Evolutionary conservation across 2,888 invertebrate genomes (phyloP).

Genomic region (Lobophora halterata): DNA sequence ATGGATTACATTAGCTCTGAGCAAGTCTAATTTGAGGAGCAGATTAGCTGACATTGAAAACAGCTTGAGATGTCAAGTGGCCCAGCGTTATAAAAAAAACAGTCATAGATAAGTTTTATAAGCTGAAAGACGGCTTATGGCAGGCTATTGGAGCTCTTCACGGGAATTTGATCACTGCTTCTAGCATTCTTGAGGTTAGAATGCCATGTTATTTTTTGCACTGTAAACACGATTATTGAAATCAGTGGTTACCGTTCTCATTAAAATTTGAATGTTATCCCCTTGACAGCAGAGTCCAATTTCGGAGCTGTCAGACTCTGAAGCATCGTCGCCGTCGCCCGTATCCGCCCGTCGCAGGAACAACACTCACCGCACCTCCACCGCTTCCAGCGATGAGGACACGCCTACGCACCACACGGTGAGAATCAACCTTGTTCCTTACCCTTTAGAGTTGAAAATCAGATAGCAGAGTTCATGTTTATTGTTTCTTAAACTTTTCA

Average conservation of each 20-base stretch:
- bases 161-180: constrained; percentile 46
- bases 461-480: too few species aligned
- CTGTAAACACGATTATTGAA: too few species aligned
- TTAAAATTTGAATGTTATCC: constrained; percentile 10
- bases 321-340: constrained; percentile 65
- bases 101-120: constrained; percentile 46
- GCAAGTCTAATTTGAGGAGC: constrained; percentile 52
- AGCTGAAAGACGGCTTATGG: constrained; percentile 59
- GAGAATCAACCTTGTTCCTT: too few species aligned
- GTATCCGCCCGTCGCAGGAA: constrained; percentile 53
- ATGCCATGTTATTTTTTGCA: constrained; percentile 8
- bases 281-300: constrained; percentile 66
- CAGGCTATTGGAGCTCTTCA: constrained; percentile 59
- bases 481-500: too few species aligned
- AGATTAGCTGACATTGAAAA: constrained; percentile 49
- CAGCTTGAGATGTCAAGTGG: constrained; percentile 38
- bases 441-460: too few species aligned
- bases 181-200: constrained; percentile 35
- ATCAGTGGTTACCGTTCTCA: too few species aligned
- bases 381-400: constrained; percentile 70
- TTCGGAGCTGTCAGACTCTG: constrained; percentile 83
- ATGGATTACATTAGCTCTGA: constrained; percentile 57
- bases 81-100: constrained; percentile 37
- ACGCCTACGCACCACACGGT: constrained; percentile 55
- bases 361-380: constrained; percentile 58